A percentile compares a stretch with the other conserved stretches of the same genome.
These are phyloP conservation scores for Falco novaeseelandiae DNA, from an alignment of 2,797 vertebrate species.

Conservation along the genomic window DNA sequence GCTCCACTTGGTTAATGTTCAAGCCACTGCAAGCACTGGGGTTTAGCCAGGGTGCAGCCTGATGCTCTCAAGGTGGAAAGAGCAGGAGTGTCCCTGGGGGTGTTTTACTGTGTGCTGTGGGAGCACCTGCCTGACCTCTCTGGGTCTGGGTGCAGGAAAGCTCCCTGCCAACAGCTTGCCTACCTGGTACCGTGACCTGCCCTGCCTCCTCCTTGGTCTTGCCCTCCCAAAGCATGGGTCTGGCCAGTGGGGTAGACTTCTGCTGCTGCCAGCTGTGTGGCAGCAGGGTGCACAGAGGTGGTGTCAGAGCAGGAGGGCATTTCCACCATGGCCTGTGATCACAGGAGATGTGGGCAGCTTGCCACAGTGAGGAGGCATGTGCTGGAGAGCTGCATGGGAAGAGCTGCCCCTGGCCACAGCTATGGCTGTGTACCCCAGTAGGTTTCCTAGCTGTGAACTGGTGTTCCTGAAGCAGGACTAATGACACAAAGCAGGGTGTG, in stretches of 20 bases:
- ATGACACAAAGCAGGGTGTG: not conserved
- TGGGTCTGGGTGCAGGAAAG: not conserved
- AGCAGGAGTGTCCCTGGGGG: not conserved
- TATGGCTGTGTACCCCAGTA: accelerated
- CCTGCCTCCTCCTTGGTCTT: not conserved
- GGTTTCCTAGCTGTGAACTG: not conserved
- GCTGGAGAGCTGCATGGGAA: not conserved
- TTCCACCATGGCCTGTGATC: not conserved
- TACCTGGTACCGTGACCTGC: not conserved
- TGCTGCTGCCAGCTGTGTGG: accelerated
- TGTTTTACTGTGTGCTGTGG: not conserved
- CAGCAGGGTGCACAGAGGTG: not conserved
- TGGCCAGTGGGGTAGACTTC: accelerated
- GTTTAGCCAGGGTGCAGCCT: not conserved
- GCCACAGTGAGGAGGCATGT: not conserved
- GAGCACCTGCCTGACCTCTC: not conserved
- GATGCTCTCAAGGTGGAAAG: not conserved
- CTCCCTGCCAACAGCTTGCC: not conserved
- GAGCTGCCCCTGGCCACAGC: not conserved
- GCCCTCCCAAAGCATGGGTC: not conserved
- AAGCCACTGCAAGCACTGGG: not conserved
- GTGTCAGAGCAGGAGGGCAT: not conserved
- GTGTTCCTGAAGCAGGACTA: not conserved
- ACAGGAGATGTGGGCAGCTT: not conserved
- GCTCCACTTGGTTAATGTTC: not conserved